These are phyloP conservation scores for Agonopterix alstromeriana DNA, from an alignment of 2,888 invertebrate species.

Conservation along the genomic window DNA sequence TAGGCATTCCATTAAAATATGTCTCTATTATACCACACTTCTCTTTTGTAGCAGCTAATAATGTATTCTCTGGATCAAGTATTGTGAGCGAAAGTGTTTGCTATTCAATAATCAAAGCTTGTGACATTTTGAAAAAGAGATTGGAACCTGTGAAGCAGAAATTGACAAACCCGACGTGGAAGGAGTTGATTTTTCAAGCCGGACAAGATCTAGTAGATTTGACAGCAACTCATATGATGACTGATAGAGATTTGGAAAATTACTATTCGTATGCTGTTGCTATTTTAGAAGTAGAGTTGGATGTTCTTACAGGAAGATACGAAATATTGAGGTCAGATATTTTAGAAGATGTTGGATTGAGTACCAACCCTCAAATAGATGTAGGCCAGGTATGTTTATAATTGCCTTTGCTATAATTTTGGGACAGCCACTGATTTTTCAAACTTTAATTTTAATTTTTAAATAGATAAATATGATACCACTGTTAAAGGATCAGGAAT, in stretches of 20 bases:
- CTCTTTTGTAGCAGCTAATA: conserved; percentile 78
- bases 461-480: no score
- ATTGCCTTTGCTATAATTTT: no score
- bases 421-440: no score
- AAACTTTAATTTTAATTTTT: no score
- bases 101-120: conserved; percentile 76
- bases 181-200: conserved; percentile 74
- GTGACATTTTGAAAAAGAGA: conserved; percentile 73
- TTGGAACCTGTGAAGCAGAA: conserved; percentile 72
- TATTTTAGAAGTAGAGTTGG: conserved; percentile 81
- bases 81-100: conserved; percentile 79
- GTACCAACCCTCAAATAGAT: conserved; percentile 81
- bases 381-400: conserved; percentile 75
- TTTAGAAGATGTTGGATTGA: conserved; percentile 81
- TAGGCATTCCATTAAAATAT: conserved; percentile 80
- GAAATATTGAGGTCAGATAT: conserved; percentile 78
- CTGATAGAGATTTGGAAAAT: conserved; percentile 52
- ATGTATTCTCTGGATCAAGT: conserved; percentile 80
- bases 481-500: no score
- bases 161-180: conserved; percentile 73
- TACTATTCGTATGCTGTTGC: conserved; percentile 79
- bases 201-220: conserved; percentile 73
- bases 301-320: conserved; percentile 82
- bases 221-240: conserved; percentile 78
- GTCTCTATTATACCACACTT: conserved; percentile 79